These are phyloP conservation scores for Muschampia plurimacula DNA, from an alignment of 2,888 invertebrate species.

Conservation along the genomic window DNA sequence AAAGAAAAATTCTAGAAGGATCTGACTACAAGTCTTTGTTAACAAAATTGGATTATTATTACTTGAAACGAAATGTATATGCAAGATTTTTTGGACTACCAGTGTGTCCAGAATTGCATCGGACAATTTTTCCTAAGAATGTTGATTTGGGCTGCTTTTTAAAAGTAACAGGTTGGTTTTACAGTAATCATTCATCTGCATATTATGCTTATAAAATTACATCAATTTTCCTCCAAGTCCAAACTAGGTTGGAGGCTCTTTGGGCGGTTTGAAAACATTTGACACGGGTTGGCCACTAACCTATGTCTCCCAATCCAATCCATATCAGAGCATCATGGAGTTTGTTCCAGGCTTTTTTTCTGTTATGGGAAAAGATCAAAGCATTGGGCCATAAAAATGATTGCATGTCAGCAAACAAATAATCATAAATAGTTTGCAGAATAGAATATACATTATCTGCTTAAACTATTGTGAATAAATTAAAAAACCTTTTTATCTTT, in stretches of 20 bases:
- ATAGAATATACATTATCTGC: neutral
- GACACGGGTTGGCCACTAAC: no score
- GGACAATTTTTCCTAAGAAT: conserved; percentile 88
- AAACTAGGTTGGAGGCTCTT: no score
- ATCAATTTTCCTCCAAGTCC: no score
- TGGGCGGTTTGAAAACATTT: no score
- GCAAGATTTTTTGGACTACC: conserved; percentile 89
- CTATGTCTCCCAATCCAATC: no score
- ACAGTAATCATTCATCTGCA: neutral
- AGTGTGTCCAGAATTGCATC: conserved; percentile 88
- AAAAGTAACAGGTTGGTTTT: conserved; percentile 87
- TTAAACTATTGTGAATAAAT: neutral
- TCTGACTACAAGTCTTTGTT: conserved; percentile 64
- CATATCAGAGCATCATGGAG: no score
- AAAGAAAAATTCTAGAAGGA: conserved; percentile 76
- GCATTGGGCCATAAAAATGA: no score
- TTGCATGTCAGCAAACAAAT: no score
- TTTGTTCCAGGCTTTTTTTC: no score
- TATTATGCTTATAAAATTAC: no score
- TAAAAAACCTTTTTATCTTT: neutral
- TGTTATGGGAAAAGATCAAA: no score
- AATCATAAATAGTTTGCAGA: neutral
- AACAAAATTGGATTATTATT: conserved; percentile 61
- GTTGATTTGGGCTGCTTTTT: conserved; percentile 90
- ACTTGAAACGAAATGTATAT: conserved; percentile 88